phyloP scores from a whole-genome alignment of 1,140 invertebrate species.

The Pseudomyrmex sp. region DNA sequence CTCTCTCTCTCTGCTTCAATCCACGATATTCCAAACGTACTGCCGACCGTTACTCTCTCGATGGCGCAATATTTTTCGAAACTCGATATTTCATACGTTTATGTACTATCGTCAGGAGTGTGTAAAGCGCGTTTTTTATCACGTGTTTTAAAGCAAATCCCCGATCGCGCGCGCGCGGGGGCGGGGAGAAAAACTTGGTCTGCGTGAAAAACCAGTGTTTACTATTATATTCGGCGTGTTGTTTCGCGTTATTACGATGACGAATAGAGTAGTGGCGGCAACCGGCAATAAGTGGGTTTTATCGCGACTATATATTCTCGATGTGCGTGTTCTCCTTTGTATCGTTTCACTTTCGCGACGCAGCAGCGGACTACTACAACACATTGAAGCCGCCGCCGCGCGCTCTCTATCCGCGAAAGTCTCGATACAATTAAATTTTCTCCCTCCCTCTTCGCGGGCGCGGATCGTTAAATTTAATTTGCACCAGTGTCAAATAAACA shows the following conservation, averaged over 20 bases:
- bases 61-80: conserved; percentile 56
- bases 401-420: neutral
- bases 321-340: neutral
- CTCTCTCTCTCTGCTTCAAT: conserved; percentile 15
- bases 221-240: conserved; percentile 15
- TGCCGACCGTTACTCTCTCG: conserved; percentile 49
- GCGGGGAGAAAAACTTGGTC: conserved; percentile 37
- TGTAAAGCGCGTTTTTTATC: conserved; percentile 54
- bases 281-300: conserved; percentile 11
- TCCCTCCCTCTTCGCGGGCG: neutral
- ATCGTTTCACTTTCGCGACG: neutral
- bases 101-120: conserved; percentile 52
- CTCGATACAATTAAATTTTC: conserved; percentile 13
- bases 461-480: conserved; percentile 40
- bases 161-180: neutral
- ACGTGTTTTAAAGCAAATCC: conserved; percentile 51
- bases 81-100: conserved; percentile 57
- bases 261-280: conserved; percentile 6
- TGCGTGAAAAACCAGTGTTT: conserved; percentile 16
- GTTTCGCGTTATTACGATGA: conserved; percentile 14
- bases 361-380: neutral
- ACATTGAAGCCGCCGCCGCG: neutral
- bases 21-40: conserved; percentile 44
- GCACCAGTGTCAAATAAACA: conserved; percentile 18
- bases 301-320: conserved; percentile 22